Evolutionary conservation across 2,888 invertebrate species (phyloP).

Genomic region (Eueremaeus valkanovi): DNA sequence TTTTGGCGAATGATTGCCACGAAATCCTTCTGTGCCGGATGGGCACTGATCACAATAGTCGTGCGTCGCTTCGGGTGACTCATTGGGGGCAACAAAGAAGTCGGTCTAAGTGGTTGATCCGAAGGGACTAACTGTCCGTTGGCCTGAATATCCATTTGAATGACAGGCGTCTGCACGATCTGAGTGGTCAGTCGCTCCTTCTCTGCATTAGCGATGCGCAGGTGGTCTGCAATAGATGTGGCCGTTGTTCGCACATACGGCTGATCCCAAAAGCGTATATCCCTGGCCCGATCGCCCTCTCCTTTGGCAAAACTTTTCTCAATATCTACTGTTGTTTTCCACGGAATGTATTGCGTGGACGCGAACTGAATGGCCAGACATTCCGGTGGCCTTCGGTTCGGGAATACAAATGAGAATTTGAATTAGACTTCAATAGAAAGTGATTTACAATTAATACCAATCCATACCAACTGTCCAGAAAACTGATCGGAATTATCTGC

Average conservation of each 20-base stretch:
- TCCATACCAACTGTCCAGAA: slow-evolving; percentile 51
- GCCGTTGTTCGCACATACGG: slow-evolving; percentile 41
- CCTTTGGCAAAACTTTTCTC: slow-evolving; percentile 42
- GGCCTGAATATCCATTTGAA: neutral
- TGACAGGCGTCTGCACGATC: neutral
- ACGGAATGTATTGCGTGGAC: slow-evolving; percentile 53
- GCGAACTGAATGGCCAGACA: slow-evolving; percentile 55
- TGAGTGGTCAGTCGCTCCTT: neutral
- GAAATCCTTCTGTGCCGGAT: slow-evolving; percentile 44
- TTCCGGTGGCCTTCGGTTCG: slow-evolving; percentile 49
- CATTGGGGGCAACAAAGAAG: neutral
- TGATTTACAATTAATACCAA: no score
- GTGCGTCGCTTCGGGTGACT: slow-evolving; percentile 4
- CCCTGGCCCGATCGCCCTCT: slow-evolving; percentile 42
- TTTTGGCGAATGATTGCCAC: slow-evolving; percentile 24
- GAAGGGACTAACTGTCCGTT: neutral
- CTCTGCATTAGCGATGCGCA: neutral
- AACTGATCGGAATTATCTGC: slow-evolving; percentile 52
- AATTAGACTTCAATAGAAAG: no score
- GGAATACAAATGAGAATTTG: no score
- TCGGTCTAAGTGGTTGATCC: neutral
- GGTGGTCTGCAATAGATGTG: slow-evolving; percentile 40
- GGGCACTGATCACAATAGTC: slow-evolving; percentile 45
- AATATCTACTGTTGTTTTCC: slow-evolving; percentile 43
- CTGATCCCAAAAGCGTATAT: slow-evolving; percentile 43